Percentiles rank a stretch among this genome's conserved stretches.
Evolutionary conservation across 2,888 invertebrate species (phyloP).

Genomic region (Ryuthela nishihirai): DNA sequence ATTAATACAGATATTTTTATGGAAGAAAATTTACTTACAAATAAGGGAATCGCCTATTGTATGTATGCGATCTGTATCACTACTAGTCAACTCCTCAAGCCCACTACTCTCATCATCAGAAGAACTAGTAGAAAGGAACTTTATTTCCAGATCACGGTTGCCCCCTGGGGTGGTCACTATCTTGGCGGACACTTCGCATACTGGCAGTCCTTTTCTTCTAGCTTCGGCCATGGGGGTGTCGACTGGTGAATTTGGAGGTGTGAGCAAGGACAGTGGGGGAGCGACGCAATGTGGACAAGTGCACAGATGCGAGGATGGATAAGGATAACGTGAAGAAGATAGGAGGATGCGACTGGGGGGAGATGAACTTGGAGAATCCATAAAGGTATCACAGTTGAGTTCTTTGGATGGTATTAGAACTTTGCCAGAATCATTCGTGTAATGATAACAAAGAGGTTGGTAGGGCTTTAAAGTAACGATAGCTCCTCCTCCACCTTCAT

Average conservation of each 20-base stretch:
- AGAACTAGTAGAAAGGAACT: constrained; percentile 54
- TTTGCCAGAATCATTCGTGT: constrained; percentile 9
- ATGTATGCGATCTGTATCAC: too few species aligned
- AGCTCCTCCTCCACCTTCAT: constrained; percentile 13
- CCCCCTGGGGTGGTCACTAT: constrained; percentile 71
- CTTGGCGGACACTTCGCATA: constrained; percentile 66
- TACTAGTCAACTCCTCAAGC: too few species aligned
- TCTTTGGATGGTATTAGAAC: constrained; percentile 4
- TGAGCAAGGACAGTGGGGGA: constrained; percentile 44
- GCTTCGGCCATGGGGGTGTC: constrained; percentile 1
- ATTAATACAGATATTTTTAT: too few species aligned
- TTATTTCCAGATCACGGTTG: constrained; percentile 72
- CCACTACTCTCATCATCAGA: neutral
- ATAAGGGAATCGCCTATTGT: too few species aligned
- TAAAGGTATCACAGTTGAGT: constrained; percentile 1
- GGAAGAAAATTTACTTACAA: too few species aligned
- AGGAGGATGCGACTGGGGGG: neutral
- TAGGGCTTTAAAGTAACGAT: constrained; percentile 54
- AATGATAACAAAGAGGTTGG: constrained; percentile 51
- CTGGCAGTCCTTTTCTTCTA: neutral
- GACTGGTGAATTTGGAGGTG: constrained; percentile 44
- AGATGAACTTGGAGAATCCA: neutral
- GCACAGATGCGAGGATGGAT: constrained; percentile 33
- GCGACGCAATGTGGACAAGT: constrained; percentile 33
- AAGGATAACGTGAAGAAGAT: constrained; percentile 20